phyloP scores from a whole-genome alignment of 2,888 invertebrate genomes.

The Drosophila setosimentum region DNA sequence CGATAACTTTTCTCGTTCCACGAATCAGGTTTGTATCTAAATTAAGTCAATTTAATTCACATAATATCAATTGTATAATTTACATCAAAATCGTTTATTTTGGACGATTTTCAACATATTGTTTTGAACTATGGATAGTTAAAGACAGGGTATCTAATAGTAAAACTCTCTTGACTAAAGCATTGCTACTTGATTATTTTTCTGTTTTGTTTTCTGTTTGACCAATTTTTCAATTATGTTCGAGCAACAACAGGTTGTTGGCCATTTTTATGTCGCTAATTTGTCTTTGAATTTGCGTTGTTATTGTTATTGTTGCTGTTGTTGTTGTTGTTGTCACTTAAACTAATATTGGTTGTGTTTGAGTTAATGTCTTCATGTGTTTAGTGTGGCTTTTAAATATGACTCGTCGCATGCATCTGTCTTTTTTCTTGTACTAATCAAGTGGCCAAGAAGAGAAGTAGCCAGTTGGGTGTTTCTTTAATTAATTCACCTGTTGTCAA shows the following conservation, averaged over 20 bases:
- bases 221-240: slow-evolving; percentile 76
- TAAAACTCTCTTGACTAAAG: neutral
- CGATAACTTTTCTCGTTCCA: neutral
- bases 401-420: slow-evolving; percentile 33
- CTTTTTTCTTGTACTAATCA: neutral
- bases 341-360: slow-evolving; percentile 58
- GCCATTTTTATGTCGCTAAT: slow-evolving; percentile 72
- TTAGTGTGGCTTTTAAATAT: slow-evolving; percentile 54
- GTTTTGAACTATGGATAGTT: neutral
- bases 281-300: slow-evolving; percentile 57
- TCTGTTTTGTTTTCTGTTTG: slow-evolving; percentile 36
- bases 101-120: neutral
- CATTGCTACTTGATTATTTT: neutral
- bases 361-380: slow-evolving; percentile 65
- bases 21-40: neutral
- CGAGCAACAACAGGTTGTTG: slow-evolving; percentile 61
- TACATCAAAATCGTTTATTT: neutral
- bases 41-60: neutral
- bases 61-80: neutral
- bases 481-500: slow-evolving; percentile 73
- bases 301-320: slow-evolving; percentile 25
- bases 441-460: neutral
- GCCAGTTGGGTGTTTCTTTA: slow-evolving; percentile 63
- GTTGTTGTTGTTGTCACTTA: slow-evolving; percentile 33
- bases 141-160: neutral